These are phyloP conservation scores for Corythornis leucogaster DNA, from an alignment of 2,797 vertebrate species.

Conservation along the genomic window DNA sequence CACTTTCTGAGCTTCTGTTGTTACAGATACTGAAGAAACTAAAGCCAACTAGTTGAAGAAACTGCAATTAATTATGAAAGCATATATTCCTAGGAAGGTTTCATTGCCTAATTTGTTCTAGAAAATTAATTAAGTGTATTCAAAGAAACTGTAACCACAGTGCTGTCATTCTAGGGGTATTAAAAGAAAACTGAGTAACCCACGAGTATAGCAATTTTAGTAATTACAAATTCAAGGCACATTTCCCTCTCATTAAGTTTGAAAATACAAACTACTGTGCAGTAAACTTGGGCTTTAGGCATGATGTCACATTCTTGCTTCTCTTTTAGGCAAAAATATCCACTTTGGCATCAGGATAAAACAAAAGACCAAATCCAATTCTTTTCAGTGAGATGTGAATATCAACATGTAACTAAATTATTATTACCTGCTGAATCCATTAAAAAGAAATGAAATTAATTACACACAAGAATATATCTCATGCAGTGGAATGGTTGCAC, in stretches of 20 bases:
- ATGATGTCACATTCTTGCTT: neutral
- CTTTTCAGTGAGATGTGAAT: neutral
- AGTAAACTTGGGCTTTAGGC: neutral
- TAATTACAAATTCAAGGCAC: neutral
- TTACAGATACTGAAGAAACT: neutral
- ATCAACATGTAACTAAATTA: neutral
- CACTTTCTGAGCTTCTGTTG: neutral
- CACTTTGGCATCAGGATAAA: neutral
- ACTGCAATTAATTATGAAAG: conserved; percentile 21
- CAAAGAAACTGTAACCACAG: neutral
- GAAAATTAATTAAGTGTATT: conserved; percentile 23
- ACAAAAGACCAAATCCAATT: neutral
- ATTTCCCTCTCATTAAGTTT: neutral
- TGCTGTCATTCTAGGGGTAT: neutral
- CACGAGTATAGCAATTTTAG: neutral
- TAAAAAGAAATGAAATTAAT: neutral
- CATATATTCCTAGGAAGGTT: neutral
- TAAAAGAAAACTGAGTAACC: neutral
- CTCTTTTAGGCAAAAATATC: neutral
- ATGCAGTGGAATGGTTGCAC: neutral
- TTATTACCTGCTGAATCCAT: neutral
- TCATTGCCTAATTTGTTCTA: conserved; percentile 1
- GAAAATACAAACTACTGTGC: neutral
- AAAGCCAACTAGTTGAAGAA: neutral
- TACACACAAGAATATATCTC: neutral